Evolutionary conservation across 2,797 vertebrate species (phyloP).

Genomic region (Epinephelus coioides): DNA sequence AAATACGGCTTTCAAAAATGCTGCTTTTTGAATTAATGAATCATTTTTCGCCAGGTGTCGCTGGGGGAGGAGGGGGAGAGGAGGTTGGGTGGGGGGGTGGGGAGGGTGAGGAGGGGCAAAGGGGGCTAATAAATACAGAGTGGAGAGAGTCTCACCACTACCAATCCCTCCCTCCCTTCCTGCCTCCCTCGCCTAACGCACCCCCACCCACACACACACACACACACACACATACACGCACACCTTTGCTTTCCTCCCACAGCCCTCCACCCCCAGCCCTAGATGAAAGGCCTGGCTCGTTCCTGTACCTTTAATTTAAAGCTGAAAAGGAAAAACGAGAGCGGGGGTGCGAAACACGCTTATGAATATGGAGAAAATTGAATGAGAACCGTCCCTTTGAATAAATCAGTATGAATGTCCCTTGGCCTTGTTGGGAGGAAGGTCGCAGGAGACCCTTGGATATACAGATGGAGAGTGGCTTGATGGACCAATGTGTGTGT

Average conservation of each 20-base stretch:
- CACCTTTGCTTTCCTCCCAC: conserved; percentile 64
- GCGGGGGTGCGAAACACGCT: conserved; percentile 84
- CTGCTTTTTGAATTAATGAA: conserved; percentile 91
- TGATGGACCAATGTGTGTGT: conserved; percentile 65
- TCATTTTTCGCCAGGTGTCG: conserved; percentile 91
- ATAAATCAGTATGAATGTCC: conserved; percentile 84
- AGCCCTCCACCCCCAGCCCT: conserved; percentile 66
- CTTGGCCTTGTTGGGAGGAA: conserved; percentile 84
- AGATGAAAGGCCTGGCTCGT: conserved; percentile 90
- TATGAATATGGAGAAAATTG: conserved; percentile 86
- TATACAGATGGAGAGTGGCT: conserved; percentile 75
- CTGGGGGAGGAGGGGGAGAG: conserved; percentile 50
- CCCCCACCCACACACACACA: conserved; percentile 29
- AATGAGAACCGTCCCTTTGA: conserved; percentile 83
- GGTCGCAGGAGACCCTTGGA: conserved; percentile 81
- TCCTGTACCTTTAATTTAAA: conserved; percentile 89
- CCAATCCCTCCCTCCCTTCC: conserved; percentile 60
- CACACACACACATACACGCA: conserved; percentile 44
- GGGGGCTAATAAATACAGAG: conserved; percentile 82
- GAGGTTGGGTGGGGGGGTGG: conserved; percentile 13
- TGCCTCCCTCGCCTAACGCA: conserved; percentile 41
- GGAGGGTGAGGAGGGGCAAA: conserved; percentile 3
- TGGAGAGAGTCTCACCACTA: conserved; percentile 73
- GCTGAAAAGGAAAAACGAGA: conserved; percentile 83
- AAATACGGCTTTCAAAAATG: conserved; percentile 90